Base-by-base conservation (phyloP, 2,888 invertebrate genomes). In the Eremobia ochroleuca region DNA sequence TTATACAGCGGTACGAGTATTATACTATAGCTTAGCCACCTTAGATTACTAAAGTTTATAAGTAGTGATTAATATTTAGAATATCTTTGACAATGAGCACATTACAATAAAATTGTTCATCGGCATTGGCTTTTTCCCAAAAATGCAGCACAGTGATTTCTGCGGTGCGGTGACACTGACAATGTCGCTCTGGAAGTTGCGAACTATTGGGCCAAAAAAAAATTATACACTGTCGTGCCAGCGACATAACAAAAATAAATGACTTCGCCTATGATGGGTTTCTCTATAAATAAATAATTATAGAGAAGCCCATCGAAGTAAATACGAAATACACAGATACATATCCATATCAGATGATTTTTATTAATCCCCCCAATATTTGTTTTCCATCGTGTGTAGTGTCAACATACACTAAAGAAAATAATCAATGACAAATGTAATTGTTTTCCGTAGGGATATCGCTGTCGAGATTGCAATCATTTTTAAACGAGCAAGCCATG, bases 371-470 rank as follows among this genome's bases (percentile, higher is more conserved):
- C 3, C 18, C 18, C 13, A 18, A 18, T 61, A 43, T 61, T 64
- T 68, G 8, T 15, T 67, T 55, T 18, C n/a, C 28, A 59, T 66
- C 25, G n/a, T 43, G 21, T 49, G 18, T 46, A 46, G 59, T 34
- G 46, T 71, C 21, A 66, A 79, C 34, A 43, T 13, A 58, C 62
- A 49, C 31, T 49, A 28, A 43, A 59, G 4, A 25, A n/a, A 28
- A 46, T 11, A 79, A 31, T 59, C 18, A 59, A 31, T 28, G n/a
- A 37, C 59, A 40, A 18, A 6, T 59, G 15, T 72, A 40, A 65
- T 52, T 66, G 28, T 73, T 79, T 66, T 73, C 65, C 69, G 64
- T 66, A 55, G 69, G 34, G 15, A 78, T 49, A 69, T 65, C 25
- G 40, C 5, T 65, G 31, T 58, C n/a, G 15, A 52, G 52, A 82